Evolutionary conservation across 2,113 vertebrate species (phyloP).

Genomic region (Smithornis capensis): DNA sequence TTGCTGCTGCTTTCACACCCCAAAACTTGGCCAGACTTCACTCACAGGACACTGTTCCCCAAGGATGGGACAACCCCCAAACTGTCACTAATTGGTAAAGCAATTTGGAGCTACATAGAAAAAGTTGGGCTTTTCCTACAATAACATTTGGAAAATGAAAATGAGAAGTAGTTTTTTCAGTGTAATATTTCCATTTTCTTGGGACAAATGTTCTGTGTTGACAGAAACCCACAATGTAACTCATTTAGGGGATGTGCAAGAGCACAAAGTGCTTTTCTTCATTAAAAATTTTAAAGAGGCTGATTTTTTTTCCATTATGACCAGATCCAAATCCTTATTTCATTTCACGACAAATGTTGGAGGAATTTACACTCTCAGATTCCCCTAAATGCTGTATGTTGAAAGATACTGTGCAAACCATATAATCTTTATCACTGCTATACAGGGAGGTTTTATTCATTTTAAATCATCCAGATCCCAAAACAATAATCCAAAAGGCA

Average conservation of each 20-base stretch:
- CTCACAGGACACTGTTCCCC: background rate
- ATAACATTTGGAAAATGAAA: background rate
- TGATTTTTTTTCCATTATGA: background rate
- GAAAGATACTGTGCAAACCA: background rate
- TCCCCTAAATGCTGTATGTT: background rate
- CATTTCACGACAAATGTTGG: background rate
- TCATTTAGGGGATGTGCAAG: background rate
- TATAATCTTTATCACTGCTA: conserved; percentile 20
- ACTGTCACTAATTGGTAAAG: background rate
- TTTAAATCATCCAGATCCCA: conserved; percentile 52
- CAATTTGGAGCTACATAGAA: background rate
- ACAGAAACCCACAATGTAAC: fast-evolving
- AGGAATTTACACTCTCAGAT: conserved; percentile 1
- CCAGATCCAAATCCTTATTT: conserved; percentile 17
- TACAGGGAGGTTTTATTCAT: conserved; percentile 22
- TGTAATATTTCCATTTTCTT: background rate
- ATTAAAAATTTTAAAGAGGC: background rate
- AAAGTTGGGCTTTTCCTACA: fast-evolving
- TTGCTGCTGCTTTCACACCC: background rate
- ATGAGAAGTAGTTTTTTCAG: background rate
- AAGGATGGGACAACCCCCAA: background rate
- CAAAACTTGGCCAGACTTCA: background rate
- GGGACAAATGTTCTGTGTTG: background rate
- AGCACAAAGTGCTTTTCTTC: background rate
- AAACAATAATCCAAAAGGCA: conserved; percentile 61